Evolutionary conservation across 2,113 vertebrate genomes (phyloP), one percentile per base, ranked within the genome.

Genomic region (Macheiramphus alcinus): DNA sequence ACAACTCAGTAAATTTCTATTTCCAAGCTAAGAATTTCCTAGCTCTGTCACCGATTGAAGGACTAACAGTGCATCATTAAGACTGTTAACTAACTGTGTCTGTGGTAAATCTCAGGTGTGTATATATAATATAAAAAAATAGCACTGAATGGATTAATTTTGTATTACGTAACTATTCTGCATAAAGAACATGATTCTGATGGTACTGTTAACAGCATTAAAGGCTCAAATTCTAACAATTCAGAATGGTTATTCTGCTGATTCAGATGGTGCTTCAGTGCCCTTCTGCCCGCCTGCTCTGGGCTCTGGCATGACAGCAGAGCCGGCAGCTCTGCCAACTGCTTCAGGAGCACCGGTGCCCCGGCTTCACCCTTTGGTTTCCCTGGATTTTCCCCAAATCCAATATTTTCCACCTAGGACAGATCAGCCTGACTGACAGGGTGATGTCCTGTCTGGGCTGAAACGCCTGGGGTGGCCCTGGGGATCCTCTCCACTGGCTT

Each of bases 291-390:
- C n/a, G n/a, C n/a, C n/a, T n/a, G n/a, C n/a, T n/a, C n/a, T n/a
- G n/a, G n/a, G n/a, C n/a, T n/a, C n/a, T n/a, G n/a, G n/a, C 43
- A 29, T 0, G 1, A 40, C 3, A 0, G n/a, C 3, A 1, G 47
- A 55, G 70, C 68, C 1, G 1, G 26, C 21, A 84, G 32, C 48
- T 92, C 70, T 40, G 34, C 26, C 55, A 68, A 12, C 8, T 3
- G 1, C 34, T 56, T 65, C 4, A 5, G 47, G 7, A 87, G 25
- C 65, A 74, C 16, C 31, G 34, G 36, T 19, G 25, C 14, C 17
- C 20, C 3, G 1, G 43, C 32, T 73, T 50, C 17, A 38, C 19
- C 40, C 48, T 65, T 81, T 32, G 34, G 16, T 73, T 86, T 71
- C 27, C 26, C 45, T 20, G 59, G 10, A 36, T 76, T 38, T 88